Evolutionary conservation across 2,797 vertebrate species (phyloP).

Genomic region (Scleropages formosus): DNA sequence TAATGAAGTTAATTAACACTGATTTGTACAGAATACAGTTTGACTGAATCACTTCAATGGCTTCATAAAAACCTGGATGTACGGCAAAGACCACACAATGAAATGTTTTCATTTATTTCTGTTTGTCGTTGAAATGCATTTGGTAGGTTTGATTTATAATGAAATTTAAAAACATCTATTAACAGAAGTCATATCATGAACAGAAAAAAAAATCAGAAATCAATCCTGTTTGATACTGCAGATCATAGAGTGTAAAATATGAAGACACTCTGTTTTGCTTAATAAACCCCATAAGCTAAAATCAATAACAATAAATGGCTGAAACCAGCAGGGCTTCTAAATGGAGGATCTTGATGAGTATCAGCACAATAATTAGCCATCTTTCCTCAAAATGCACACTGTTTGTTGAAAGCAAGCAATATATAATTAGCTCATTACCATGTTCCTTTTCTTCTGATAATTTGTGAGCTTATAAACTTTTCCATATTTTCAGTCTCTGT

Average conservation of each 20-base stretch:
- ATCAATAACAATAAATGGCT: slow-evolving; percentile 28
- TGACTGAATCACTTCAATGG: slow-evolving; percentile 2
- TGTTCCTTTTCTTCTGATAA: slow-evolving; percentile 21
- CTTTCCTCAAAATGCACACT: slow-evolving; percentile 13
- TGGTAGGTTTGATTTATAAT: neutral
- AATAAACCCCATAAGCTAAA: slow-evolving; percentile 30
- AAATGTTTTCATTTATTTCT: neutral
- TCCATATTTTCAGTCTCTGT: no score
- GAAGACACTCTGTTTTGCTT: slow-evolving; percentile 29
- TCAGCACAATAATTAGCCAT: slow-evolving; percentile 23
- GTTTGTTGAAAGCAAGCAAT: slow-evolving; percentile 7
- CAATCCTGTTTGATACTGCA: neutral
- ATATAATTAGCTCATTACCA: slow-evolving; percentile 16
- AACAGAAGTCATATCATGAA: slow-evolving; percentile 19
- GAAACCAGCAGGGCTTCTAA: slow-evolving; percentile 16
- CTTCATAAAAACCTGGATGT: neutral
- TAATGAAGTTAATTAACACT: neutral
- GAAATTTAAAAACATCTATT: neutral
- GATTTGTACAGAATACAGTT: neutral
- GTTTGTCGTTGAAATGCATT: neutral
- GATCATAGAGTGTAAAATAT: slow-evolving; percentile 23
- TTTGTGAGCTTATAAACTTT: slow-evolving; percentile 1
- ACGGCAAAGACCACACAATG: neutral
- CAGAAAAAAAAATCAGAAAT: slow-evolving; percentile 14
- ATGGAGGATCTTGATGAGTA: slow-evolving; percentile 29